Base-by-base conservation (phyloP, 2,797 vertebrate species). In the Parauchenoglanis punctatus region DNA sequence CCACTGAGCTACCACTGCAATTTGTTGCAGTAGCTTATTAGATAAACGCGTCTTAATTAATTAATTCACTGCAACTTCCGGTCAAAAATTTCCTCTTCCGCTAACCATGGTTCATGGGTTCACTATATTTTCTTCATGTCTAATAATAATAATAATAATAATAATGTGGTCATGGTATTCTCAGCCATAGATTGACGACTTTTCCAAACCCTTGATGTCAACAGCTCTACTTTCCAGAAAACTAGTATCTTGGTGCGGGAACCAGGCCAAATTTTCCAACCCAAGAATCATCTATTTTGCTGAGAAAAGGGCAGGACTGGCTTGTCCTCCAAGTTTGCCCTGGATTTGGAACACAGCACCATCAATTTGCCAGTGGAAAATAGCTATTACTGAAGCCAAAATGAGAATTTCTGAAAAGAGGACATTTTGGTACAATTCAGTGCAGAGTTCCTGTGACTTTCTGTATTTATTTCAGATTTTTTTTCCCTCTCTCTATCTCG, bases 381-480 rank as follows among this genome's bases (percentile, higher is more conserved):
- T 52, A 4, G 44, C 63, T 52, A 49, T 46, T 65, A 31, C 40
- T 20, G 52, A 13, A 31, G 28, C 61, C 46, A 83, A 35, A 35
- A 54, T 68, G 28, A 83, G 59, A 82, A 65, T 49, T 82, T 18
- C 59, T 49, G 40, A 63, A 61, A 35, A 59, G 56, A 40, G 18
- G 13, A 81, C 78, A 63, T 44, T 81, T 63, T 81, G 35, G 78
- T 46, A 13, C 12, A 25, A 35, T n/a, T 44, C 56, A 59, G 13
- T 20, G 18, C 76, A 52, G n/a, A 68, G 49, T 49, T 20, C 72
- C 83, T 82, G 18, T 23, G 82, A 59, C 63, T 86, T 81, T 90
- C 17, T 40, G 54, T 25, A 81, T 89, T 75, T 72, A 75, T 84
- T 75, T 82, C 65, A 86, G 59, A 52, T 85, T 87, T 61, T 77